These are phyloP conservation scores for Marmota flaviventris DNA, from an alignment of 2,113 vertebrate species.

Conservation along the genomic window DNA sequence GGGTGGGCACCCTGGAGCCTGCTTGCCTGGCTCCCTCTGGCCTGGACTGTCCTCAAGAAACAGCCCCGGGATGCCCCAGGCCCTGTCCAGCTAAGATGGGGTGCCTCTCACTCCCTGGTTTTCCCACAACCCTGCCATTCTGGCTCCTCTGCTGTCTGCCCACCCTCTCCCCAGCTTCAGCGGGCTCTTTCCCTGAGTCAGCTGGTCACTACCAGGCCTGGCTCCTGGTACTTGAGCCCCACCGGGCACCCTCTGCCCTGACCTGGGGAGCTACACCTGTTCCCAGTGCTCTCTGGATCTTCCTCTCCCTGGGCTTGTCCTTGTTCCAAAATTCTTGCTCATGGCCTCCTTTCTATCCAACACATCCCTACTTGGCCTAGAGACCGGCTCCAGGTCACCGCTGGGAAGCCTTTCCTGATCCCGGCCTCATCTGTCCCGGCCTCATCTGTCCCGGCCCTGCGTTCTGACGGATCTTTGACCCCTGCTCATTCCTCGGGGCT, in stretches of 20 bases:
- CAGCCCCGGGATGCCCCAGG: neutral
- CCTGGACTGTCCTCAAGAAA: neutral
- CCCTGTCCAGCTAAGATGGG: neutral
- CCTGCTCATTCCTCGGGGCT: neutral
- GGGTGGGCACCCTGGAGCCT: too few relatives aligned
- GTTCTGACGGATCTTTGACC: rapidly evolving
- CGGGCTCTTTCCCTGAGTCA: neutral
- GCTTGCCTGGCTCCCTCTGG: neutral
- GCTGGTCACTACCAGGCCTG: neutral
- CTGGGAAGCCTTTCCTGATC: neutral
- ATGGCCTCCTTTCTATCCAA: rapidly evolving
- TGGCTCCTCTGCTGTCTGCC: neutral
- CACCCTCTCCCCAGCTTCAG: neutral
- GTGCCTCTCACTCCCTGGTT: neutral
- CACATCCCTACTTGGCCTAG: rapidly evolving
- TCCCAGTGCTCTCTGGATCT: neutral
- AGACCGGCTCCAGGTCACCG: neutral
- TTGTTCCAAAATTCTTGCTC: rapidly evolving
- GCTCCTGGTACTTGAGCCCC: neutral
- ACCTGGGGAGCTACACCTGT: neutral
- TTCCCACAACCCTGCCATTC: neutral
- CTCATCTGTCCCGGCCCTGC: neutral
- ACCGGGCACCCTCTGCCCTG: rapidly evolving
- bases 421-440: neutral
- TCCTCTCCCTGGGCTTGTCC: neutral